Base-by-base conservation (phyloP, 2,888 invertebrate species). In the Ischnus inquisitorius region DNA sequence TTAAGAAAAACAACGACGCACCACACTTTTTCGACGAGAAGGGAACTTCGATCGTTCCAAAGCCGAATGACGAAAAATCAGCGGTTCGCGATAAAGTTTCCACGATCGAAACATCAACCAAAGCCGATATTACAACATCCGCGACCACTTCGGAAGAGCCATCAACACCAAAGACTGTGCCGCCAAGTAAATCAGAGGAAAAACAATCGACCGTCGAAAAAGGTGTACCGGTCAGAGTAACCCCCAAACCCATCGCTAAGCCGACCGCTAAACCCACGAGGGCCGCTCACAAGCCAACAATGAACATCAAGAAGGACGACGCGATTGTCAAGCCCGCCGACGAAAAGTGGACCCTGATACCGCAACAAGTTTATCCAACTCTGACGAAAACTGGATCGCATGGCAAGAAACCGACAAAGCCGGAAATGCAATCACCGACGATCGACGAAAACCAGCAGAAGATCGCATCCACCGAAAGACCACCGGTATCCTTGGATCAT, bases 401-500 rank as follows among this genome's bases (percentile, higher is more conserved):
- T 46, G 77, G 5, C 25, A 85, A 77, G 28, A 72, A 16, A 74
- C 51, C 64, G 14, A 19, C 16, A 8, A 60, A 81, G 54, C 76
- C 71, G 14, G 79, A 83, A 86, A 67, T 14, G 28, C 86, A 74
- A 74, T 71, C 75, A 77, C 10, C 74, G 54, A n/a, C 51, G 77
- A 4, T 10, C 22, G 34, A 62, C 14, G 79, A 78, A 90, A 0
- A 88, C 88, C 69, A 80, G 1, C 60, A 95, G 43, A 80, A 77
- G 1, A 95, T 0, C 94, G 95, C 64, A 8, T 54, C 84, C 4
- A 76, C 76, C 34, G 75, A 75, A 68, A 87, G 91, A 8, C 84
- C 87, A 5, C 94, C 95, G 1, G 95, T 95, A 34, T 94, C 95
- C 0, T 91, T 95, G 4, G 95, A 95, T 86, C 95, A 95, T 72